A percentile compares a stretch with the other conserved stretches of the same genome.
Conservation (phyloP, 2,113 vertebrate genomes). For the Dicerorhinus sumatrensis region DNA sequence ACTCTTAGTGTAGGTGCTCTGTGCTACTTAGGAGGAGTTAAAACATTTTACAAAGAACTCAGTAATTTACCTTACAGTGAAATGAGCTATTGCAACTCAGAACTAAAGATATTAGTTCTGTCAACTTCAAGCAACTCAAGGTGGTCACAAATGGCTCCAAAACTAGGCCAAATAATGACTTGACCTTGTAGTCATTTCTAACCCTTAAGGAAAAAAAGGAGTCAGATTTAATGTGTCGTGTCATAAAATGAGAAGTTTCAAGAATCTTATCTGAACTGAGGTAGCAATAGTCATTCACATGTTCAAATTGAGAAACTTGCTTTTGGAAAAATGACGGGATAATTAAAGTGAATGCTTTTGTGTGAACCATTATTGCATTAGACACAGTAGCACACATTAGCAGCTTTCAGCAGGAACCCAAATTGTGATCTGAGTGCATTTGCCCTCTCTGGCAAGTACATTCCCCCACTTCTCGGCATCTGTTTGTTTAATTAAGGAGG, state of each 20-base stretch:
- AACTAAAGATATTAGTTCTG: not conserved
- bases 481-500: not conserved
- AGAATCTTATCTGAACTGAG: not conserved
- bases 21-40: not conserved
- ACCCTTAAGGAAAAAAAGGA: not conserved
- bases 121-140: not conserved
- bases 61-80: not conserved
- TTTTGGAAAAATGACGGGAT: not conserved
- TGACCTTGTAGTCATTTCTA: not conserved
- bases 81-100: not conserved
- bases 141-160: not conserved
- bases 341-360: not conserved
- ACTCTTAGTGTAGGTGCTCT: not conserved
- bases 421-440: not conserved
- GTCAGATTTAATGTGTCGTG: not conserved
- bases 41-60: not conserved
- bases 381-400: not conserved
- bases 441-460: not conserved
- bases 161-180: not conserved
- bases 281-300: not conserved
- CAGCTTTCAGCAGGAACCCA: not conserved
- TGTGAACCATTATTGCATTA: not conserved
- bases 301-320: not conserved
- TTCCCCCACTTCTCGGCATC: not conserved
- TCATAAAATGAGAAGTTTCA: not conserved